phyloP scores from a whole-genome alignment of 2,113 vertebrate genomes.

The Dromas ardeola region DNA sequence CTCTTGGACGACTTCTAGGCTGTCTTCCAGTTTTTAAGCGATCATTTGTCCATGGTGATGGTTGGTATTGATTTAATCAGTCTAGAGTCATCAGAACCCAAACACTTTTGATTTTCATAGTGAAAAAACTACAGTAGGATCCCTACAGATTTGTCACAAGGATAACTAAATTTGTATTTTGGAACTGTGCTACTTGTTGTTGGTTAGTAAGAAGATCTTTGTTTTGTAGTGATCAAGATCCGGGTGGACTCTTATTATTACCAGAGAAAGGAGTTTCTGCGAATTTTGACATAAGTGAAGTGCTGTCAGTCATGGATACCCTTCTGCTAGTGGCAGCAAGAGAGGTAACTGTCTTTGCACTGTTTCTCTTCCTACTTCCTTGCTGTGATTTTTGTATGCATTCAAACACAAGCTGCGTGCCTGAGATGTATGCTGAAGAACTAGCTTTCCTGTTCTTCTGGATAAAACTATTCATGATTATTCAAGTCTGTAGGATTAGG shows the following conservation, averaged over 20 bases:
- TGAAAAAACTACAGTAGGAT: background rate
- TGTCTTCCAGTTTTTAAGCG: background rate
- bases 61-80: background rate
- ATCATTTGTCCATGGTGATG: background rate
- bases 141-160: background rate
- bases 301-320: conserved; percentile 88
- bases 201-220: background rate
- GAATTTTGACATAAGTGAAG: conserved; percentile 82
- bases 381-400: background rate
- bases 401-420: background rate
- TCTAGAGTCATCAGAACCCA: background rate
- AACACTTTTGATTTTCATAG: background rate
- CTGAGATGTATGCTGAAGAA: background rate
- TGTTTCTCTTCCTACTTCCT: background rate
- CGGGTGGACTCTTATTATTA: conserved; percentile 88
- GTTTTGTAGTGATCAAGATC: conserved; percentile 88
- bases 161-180: background rate
- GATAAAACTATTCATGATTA: background rate
- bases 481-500: background rate
- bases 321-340: conserved; percentile 86
- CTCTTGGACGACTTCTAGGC: background rate
- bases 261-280: conserved; percentile 86
- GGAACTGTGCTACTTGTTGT: background rate
- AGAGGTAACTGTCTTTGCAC: conserved; percentile 79
- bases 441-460: background rate